Conservation (phyloP, 1,140 invertebrate species). For the Bombus impatiens region DNA sequence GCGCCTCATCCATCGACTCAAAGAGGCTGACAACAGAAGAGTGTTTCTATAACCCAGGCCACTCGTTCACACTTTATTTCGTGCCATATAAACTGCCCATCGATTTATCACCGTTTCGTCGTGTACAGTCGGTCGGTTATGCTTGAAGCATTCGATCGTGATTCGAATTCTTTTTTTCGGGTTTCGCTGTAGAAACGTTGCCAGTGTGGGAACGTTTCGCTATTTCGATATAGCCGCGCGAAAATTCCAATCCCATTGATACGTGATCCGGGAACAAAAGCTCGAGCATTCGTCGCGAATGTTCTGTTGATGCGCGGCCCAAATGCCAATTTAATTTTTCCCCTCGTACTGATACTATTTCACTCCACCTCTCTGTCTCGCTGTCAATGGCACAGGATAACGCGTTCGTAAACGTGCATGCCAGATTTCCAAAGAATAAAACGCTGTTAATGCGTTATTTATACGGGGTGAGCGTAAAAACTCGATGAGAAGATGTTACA, state of each 20-base stretch:
- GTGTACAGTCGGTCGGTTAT: background rate
- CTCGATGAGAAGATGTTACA: background rate
- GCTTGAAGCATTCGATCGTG: background rate
- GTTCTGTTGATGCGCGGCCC: conserved; percentile 30
- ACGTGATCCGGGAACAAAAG: conserved; percentile 39
- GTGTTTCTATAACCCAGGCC: no score
- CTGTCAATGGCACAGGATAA: background rate
- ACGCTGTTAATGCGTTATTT: conserved; percentile 7
- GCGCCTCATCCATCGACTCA: no score
- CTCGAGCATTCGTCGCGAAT: conserved; percentile 9
- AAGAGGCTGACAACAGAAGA: no score
- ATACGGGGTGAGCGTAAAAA: background rate
- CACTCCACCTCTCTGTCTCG: background rate
- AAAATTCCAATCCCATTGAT: conserved; percentile 22
- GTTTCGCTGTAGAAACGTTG: background rate
- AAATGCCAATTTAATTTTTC: conserved; percentile 52
- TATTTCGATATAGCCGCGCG: background rate
- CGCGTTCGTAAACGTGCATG: background rate
- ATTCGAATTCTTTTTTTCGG: background rate
- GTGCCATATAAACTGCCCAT: background rate
- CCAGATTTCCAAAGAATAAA: conserved; percentile 6
- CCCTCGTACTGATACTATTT: conserved; percentile 16
- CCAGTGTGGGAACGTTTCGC: background rate
- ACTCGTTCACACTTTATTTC: no score
- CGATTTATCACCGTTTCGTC: background rate